Base-by-base conservation (phyloP, 1,140 invertebrate species). In the Diprion similis region DNA sequence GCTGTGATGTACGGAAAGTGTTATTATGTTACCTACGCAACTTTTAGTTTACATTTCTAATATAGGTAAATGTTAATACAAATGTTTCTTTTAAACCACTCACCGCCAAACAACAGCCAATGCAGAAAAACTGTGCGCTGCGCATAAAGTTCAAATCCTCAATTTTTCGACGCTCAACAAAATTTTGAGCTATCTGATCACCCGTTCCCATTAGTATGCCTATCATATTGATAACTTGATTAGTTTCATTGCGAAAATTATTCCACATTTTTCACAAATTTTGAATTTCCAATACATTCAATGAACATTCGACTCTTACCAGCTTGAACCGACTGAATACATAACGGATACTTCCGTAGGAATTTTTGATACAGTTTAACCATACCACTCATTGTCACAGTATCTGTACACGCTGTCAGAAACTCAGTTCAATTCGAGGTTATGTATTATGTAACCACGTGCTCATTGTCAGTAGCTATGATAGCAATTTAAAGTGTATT, bases 141-240 rank as follows among this genome's bases (percentile, higher is more conserved):
- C 90, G 80, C 37, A 78, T 59, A 72, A 85, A 82, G 80, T 91
- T 87, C 47, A 89, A 77, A 64, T 89, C 78, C 24, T 84, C 81
- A 10, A 84, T 78, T 73, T 84, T 79, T 71, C 81, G 86, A 74
- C 84, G 84, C 82, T 92, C 91, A 71, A 92, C 83, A 47, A 88
- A 75, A 73, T 88, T 85, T 81, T 92, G 91, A 72, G 90, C 87
- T 46, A 91, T 85, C 64, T 90, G 82, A 87, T 92, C 91, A 10
- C 91, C 91, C 3, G 87, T 67, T 70, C 85, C 89, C 90, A 92
- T 92, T 45, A 92, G 78, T 59, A 85, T 78, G 47, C 90, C 91
- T 91, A 74, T 51, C 75, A 15, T 76, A 70, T 72, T 1, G 70
- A 64, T 66, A 73, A 68, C 46, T 66, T 37, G 74, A 75, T 66